phyloP scores from a whole-genome alignment of 2,888 invertebrate genomes.

The Athalia circularis region DNA sequence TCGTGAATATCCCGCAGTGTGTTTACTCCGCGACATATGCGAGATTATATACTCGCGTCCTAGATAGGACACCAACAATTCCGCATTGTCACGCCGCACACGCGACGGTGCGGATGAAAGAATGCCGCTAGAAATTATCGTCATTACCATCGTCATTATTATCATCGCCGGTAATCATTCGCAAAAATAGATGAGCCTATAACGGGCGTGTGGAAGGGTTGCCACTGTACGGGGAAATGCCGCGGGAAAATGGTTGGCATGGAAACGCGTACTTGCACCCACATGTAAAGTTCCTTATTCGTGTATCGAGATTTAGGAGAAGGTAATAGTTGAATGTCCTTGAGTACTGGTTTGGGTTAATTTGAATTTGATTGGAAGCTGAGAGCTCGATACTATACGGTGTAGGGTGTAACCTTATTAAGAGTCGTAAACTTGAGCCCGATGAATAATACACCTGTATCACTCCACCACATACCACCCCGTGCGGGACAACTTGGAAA shows the following conservation, averaged over 20 bases:
- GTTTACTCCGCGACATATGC: no score
- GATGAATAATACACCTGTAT: background rate
- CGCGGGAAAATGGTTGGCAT: constrained; percentile 10
- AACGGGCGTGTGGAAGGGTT: no score
- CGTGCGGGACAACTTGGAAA: background rate
- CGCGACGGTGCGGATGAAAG: background rate
- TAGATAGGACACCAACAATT: no score
- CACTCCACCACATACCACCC: background rate
- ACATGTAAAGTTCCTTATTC: background rate
- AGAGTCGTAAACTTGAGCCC: constrained; percentile 30
- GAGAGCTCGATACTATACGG: constrained; percentile 23
- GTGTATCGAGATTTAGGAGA: background rate
- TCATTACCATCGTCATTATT: constrained; percentile 16
- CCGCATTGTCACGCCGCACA: no score
- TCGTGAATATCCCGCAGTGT: background rate
- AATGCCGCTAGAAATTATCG: background rate
- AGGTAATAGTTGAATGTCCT: background rate
- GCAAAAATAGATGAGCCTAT: background rate
- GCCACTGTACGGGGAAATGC: background rate
- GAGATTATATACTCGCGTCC: no score
- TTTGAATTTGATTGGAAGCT: constrained; percentile 32
- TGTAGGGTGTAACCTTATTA: constrained; percentile 20
- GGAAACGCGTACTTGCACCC: background rate
- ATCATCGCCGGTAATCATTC: background rate
- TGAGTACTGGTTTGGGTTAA: constrained; percentile 34